These are phyloP conservation scores for Linepithema humile DNA, from an alignment of 1,140 invertebrate species.

Conservation along the genomic window DNA sequence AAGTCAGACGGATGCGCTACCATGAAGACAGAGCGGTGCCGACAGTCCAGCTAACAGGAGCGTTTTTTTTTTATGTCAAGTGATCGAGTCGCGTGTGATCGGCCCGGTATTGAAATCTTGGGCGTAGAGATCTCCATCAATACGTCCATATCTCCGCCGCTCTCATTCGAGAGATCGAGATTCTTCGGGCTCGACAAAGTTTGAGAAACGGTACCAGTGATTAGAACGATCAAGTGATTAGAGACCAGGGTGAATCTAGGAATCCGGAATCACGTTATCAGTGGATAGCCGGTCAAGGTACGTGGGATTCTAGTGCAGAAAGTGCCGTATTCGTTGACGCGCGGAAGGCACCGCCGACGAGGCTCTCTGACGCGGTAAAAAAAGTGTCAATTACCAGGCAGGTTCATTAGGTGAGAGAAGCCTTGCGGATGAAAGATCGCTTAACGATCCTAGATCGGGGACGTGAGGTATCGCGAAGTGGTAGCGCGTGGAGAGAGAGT, in stretches of 20 bases:
- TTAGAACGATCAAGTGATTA: conserved; percentile 62
- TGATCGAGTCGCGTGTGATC: conserved; percentile 60
- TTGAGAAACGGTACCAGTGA: conserved; percentile 40
- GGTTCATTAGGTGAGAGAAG: conserved; percentile 19
- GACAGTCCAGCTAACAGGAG: conserved; percentile 81
- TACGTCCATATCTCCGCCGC: conserved; percentile 28
- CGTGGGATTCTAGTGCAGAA: conserved; percentile 49
- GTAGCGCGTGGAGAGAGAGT: neutral
- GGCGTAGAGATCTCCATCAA: conserved; percentile 42
- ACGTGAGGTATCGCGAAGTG: conserved; percentile 3
- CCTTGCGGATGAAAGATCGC: conserved; percentile 6
- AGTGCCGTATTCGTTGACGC: neutral
- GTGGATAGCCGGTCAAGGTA: conserved; percentile 68
- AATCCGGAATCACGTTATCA: conserved; percentile 19
- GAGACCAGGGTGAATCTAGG: conserved; percentile 30
- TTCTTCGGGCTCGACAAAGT: conserved; percentile 18
- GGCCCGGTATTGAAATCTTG: conserved; percentile 50
- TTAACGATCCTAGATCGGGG: conserved; percentile 36
- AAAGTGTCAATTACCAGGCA: conserved; percentile 36
- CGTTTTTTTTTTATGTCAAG: conserved; percentile 61
- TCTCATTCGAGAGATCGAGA: conserved; percentile 4
- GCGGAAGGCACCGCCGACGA: conserved; percentile 29
- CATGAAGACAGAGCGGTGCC: conserved; percentile 83
- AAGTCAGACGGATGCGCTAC: conserved; percentile 81
- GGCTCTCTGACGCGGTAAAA: conserved; percentile 31